A percentile compares a stretch with the other conserved stretches of the same genome.
Evolutionary conservation across 53 echinoderm and acorn worm genomes (phyloP).

Genomic region (Paelopatides confundens): DNA sequence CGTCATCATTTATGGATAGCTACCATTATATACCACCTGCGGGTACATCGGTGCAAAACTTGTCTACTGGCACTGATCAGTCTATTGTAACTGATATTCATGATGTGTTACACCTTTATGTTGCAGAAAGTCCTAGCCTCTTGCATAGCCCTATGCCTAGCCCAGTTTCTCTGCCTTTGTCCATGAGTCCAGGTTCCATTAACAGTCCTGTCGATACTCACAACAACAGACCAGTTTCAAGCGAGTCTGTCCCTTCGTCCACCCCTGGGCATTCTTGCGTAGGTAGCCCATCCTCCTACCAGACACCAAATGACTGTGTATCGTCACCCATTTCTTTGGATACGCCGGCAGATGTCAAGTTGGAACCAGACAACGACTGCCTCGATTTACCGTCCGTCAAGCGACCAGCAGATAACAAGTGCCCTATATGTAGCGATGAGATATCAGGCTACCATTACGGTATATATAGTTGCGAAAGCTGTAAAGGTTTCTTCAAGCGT

Average conservation of each 20-base stretch:
- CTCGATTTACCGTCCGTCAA: not conserved
- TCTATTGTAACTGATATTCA: not conserved
- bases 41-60: not conserved
- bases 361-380: not conserved
- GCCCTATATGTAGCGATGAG: slow-evolving; percentile 80
- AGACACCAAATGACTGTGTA: not conserved
- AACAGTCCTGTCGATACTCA: not conserved
- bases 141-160: not conserved
- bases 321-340: not conserved
- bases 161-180: not conserved
- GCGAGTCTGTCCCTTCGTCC: too few relatives aligned
- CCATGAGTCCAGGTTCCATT: not conserved
- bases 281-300: not conserved
- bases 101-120: not conserved
- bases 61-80: not conserved
- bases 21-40: not conserved
- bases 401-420: slow-evolving; percentile 74
- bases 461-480: slow-evolving; percentile 92
- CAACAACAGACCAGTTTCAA: not conserved
- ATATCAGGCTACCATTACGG: slow-evolving; percentile 96
- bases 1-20: not conserved
- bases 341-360: not conserved
- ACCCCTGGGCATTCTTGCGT: not conserved
- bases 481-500: slow-evolving; percentile 94
- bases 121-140: not conserved